Evolutionary conservation across 2,797 vertebrate species (phyloP).

Genomic region (Atherinosoma microstoma): DNA sequence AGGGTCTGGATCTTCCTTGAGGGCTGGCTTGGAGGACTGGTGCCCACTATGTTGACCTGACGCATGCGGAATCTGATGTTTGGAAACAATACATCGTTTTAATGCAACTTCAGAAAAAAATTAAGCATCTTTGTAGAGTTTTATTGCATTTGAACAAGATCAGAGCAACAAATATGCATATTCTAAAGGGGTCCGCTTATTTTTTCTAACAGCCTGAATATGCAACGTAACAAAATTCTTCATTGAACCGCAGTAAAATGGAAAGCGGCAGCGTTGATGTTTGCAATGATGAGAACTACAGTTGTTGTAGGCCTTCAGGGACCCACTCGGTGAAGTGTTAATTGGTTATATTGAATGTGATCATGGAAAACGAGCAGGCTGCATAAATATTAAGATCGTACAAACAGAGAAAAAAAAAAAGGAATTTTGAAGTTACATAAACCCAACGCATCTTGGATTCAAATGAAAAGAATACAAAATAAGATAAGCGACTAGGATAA

Average conservation of each 20-base stretch:
- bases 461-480: conserved; percentile 31
- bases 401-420: conserved; percentile 11
- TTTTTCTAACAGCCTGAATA: conserved; percentile 22
- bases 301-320: conserved; percentile 38
- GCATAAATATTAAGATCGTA: conserved; percentile 36
- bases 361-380: conserved; percentile 41
- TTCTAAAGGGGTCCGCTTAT: conserved; percentile 14
- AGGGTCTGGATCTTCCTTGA: conserved; percentile 96
- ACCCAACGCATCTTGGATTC: conserved; percentile 17
- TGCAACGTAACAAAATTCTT: conserved; percentile 24
- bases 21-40: conserved; percentile 91
- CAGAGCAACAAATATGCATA: conserved; percentile 47
- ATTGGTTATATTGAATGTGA: conserved; percentile 36
- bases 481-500: conserved; percentile 35
- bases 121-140: not conserved
- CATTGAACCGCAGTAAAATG: conserved; percentile 36
- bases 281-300: conserved; percentile 34
- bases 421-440: not conserved
- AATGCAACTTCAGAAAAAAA: not conserved
- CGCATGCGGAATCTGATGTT: conserved; percentile 91
- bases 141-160: conserved; percentile 55
- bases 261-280: conserved; percentile 47
- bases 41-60: conserved; percentile 96
- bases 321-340: conserved; percentile 38
- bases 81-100: not conserved